Evolutionary conservation across 1,140 invertebrate genomes (phyloP), one percentile per base, ranked within the genome.

Genomic region (Conopomorpha cramerella): DNA sequence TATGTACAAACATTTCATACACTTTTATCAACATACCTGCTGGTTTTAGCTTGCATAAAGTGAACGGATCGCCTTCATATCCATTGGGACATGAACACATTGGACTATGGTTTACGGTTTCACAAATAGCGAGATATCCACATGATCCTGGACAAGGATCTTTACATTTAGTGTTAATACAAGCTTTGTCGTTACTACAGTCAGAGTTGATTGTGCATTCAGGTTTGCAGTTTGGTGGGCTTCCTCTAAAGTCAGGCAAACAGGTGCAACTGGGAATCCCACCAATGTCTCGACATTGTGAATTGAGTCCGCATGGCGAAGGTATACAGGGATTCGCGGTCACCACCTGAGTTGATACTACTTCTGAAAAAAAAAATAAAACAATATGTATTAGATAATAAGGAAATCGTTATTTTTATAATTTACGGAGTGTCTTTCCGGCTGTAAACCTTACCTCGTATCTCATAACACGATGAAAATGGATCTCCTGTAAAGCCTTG

Each of bases 81-180:
- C 87, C 88, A 38, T 74, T 78, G 1, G 82, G 55, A 46, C 91
- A 93, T 27, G 82, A 84, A 57, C 91, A 93, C 3, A 86, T 81
- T 1, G 91, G 88, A 38, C 90, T 76, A 50, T 93, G 91, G 49
- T 91, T 89, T 0, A 89, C 82, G 0, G 93, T 89, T 44, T 80
- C 81, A 53, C 91, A 94, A 44, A 88, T 79, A 1, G 91, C 89
- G 57, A 90, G 89, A 0, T 80, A 50, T 15, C 92, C 92, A 63
- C 92, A 95, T 10, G 90, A 84, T 10, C 90, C 90, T n/a, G 84
- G 81, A 58, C 92, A 95, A 13, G 92, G 92, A 78, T 94, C 86
- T 47, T 88, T 77, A 57, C 92, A 95, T 54, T 91, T 86, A 58
- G 90, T 86, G 50, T 89, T 87, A n/a, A 92, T 80, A 70, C 93